Conservation (phyloP, 2,113 vertebrate genomes). For the Danionella cerebrum region DNA sequence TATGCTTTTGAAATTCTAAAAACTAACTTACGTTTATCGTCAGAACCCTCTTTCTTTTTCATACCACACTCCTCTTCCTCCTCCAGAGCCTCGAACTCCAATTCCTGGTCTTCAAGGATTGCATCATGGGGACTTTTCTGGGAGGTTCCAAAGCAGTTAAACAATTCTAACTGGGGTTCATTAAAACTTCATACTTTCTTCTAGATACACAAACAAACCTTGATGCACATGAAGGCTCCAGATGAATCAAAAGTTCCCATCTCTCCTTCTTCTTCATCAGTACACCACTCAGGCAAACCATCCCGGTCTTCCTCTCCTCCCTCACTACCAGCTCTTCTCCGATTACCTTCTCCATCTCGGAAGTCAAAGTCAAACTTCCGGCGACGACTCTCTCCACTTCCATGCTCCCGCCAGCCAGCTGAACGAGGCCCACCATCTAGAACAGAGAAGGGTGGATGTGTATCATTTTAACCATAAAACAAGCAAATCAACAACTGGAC, state of each 20-base stretch:
- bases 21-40: constrained; percentile 31
- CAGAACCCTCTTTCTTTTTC: constrained; percentile 12
- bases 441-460: background rate
- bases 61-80: constrained; percentile 55
- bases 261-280: constrained; percentile 71
- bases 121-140: constrained; percentile 69
- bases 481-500: too few species aligned
- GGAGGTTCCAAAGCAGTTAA: too few species aligned
- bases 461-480: background rate
- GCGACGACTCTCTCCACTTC: constrained; percentile 51
- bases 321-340: constrained; percentile 50
- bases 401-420: constrained; percentile 70
- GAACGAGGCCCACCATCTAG: constrained; percentile 67
- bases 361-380: constrained; percentile 72
- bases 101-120: constrained; percentile 65
- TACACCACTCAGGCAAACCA: constrained; percentile 72
- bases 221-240: constrained; percentile 70
- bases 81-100: constrained; percentile 66
- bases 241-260: constrained; percentile 77
- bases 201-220: constrained; percentile 55
- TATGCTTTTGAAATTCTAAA: background rate
- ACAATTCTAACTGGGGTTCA: too few species aligned
- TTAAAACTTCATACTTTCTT: too few species aligned
- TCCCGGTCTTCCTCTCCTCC: constrained; percentile 68
- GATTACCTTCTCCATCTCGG: constrained; percentile 59